These are phyloP conservation scores for Eudiplozoon nipponicum DNA, from an alignment of 2,888 invertebrate genomes.

Conservation along the genomic window DNA sequence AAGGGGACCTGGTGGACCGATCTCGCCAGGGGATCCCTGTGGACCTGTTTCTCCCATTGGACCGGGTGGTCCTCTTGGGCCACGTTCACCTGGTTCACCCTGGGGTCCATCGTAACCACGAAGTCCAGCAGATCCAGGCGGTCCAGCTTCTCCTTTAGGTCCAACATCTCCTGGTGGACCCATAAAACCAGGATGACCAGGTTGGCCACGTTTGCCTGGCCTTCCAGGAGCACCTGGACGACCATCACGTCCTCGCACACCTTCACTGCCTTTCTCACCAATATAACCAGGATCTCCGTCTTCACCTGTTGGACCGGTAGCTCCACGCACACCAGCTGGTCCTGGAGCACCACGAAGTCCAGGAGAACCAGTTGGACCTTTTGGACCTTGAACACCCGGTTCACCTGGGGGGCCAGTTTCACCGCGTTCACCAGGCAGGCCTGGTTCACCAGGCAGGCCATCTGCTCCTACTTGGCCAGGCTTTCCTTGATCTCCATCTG, in stretches of 20 bases:
- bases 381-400: conserved; percentile 1
- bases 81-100: conserved; percentile 13
- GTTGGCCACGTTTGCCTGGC: conserved; percentile 4
- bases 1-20: conserved; percentile 7
- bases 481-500: neutral
- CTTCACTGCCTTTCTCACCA: neutral
- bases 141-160: conserved; percentile 6
- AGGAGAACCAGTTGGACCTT: neutral
- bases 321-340: conserved; percentile 4
- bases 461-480: neutral
- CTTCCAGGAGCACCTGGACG: conserved; percentile 8
- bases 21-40: conserved; percentile 1
- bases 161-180: conserved; percentile 10
- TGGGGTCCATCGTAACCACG: no score
- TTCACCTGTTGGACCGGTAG: conserved; percentile 5
- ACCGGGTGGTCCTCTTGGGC: conserved; percentile 6
- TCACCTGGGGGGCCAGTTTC: no score
- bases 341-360: conserved; percentile 7
- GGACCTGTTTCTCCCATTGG: neutral
- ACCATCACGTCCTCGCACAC: conserved; percentile 1
- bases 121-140: conserved; percentile 8
- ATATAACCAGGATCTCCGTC: conserved; percentile 6
- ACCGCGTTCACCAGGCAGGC: conserved; percentile 17
- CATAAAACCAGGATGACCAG: conserved; percentile 1
- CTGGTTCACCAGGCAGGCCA: conserved; percentile 18